These are phyloP conservation scores for Urosaurus nigricauda DNA, from an alignment of 2,797 vertebrate genomes.

Conservation along the genomic window DNA sequence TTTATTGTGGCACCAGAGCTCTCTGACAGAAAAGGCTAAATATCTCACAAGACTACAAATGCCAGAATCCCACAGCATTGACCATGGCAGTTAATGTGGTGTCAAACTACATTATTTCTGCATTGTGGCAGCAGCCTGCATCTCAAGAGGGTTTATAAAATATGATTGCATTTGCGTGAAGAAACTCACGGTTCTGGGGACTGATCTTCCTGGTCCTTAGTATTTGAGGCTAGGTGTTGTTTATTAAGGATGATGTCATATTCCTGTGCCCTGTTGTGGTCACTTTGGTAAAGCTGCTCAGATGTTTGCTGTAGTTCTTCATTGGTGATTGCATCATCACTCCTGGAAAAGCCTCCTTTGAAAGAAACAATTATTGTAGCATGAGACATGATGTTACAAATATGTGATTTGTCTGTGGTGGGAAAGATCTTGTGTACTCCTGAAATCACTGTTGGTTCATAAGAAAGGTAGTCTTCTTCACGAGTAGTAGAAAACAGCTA, in stretches of 20 bases:
- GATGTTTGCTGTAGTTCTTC: conserved; percentile 74
- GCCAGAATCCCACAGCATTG: no score
- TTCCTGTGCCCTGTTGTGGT: conserved; percentile 76
- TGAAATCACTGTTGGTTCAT: background rate
- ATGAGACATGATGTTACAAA: background rate
- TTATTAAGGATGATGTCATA: conserved; percentile 76
- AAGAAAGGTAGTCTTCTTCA: background rate
- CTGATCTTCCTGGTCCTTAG: conserved; percentile 53
- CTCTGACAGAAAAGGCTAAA: no score
- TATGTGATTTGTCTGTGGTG: background rate
- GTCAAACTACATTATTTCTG: no score
- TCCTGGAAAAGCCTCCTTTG: conserved; percentile 74
- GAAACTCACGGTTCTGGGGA: conserved; percentile 77
- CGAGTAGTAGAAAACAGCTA: background rate
- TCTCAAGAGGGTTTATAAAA: background rate
- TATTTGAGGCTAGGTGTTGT: conserved; percentile 64
- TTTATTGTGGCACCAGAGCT: no score
- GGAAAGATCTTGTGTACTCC: background rate
- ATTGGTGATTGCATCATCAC: conserved; percentile 56
- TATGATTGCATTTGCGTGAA: accelerated
- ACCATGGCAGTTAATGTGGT: no score
- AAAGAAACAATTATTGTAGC: background rate
- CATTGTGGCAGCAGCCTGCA: no score
- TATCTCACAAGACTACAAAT: no score
- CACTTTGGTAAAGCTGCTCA: conserved; percentile 73